Evolutionary conservation across 2,888 invertebrate species (phyloP), one percentile per base, ranked within the genome.

Genomic region (Pseudoips prasinana): DNA sequence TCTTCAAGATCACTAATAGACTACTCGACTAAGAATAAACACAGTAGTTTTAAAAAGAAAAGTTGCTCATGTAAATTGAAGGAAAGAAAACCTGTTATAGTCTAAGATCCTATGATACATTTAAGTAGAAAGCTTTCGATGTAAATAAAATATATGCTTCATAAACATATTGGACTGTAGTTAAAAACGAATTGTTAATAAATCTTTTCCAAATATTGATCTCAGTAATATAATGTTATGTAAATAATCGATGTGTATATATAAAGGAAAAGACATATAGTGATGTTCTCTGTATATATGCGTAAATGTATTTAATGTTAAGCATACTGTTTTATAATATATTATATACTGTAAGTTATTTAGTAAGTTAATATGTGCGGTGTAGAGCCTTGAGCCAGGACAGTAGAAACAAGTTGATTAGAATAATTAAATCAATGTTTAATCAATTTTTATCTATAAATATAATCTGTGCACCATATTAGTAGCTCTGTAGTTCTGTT

Each of bases 21-120:
- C 30, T 65, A 60, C 43, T 58, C 48, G 22, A 66, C 54, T 31
- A 73, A 67, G 33, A 76, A 69, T 54, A 75, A 69, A 38, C 66
- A 70, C 29, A 44, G 45, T 40, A 64, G 68, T 56, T 64, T 72
- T 8, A 78, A 63, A 47, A 80, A 80, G 50, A 84, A 85, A 53
- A 81, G 79, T 54, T 87, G 87, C 51, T 87, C 87, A 14, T 87
- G 87, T 60, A 85, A 73, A 59, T 51, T 78, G 29, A 78, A 75
- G 31, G 82, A 75, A 46, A 53, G 87, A n/a, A 78, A 74, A 54
- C 87, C 87, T 0, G 73, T 88, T 10, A 52, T 87, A 35, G 87
- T 85, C 10, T 85, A 58, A 64, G 46, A 17, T 32, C 31, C n/a
- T 27, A 20, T n/a, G 18, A n/a, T 10, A 30, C 8, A 18, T 7